phyloP scores from a whole-genome alignment of 2,888 invertebrate genomes.

The Heteromyza rotundicornis region DNA sequence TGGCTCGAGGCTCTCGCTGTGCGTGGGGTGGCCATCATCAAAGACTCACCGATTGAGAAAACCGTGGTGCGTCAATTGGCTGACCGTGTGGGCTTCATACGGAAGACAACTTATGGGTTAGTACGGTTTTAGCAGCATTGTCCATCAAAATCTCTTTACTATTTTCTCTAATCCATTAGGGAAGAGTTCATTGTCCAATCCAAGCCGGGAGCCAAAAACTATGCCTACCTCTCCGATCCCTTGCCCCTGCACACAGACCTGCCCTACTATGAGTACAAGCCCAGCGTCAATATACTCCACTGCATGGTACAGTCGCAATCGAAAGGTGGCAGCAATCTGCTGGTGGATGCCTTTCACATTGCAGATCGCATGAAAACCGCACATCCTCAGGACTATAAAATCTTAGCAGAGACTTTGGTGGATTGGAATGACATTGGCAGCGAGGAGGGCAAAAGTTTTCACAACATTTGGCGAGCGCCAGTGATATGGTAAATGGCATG shows the following conservation, averaged over 20 bases:
- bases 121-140: neutral
- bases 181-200: conserved; percentile 72
- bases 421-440: conserved; percentile 78
- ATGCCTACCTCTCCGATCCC: conserved; percentile 73
- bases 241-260: conserved; percentile 78
- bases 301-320: conserved; percentile 72
- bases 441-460: conserved; percentile 69
- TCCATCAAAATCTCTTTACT: neutral
- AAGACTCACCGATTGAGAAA: conserved; percentile 66
- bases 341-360: conserved; percentile 73
- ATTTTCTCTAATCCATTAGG: conserved; percentile 44
- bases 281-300: conserved; percentile 76
- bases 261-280: conserved; percentile 78
- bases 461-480: conserved; percentile 69
- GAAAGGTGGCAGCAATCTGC: conserved; percentile 71
- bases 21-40: conserved; percentile 72
- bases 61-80: conserved; percentile 68
- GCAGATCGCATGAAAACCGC: conserved; percentile 68
- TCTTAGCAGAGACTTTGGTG: conserved; percentile 68
- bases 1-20: conserved; percentile 71
- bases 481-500: conserved; percentile 69
- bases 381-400: conserved; percentile 66
- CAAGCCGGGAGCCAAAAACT: conserved; percentile 74
- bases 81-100: conserved; percentile 72
- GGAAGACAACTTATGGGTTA: conserved; percentile 76